Evolutionary conservation across 2,888 invertebrate species (phyloP), one percentile per base, ranked within the genome.

Genomic region (Tridacna crocea): DNA sequence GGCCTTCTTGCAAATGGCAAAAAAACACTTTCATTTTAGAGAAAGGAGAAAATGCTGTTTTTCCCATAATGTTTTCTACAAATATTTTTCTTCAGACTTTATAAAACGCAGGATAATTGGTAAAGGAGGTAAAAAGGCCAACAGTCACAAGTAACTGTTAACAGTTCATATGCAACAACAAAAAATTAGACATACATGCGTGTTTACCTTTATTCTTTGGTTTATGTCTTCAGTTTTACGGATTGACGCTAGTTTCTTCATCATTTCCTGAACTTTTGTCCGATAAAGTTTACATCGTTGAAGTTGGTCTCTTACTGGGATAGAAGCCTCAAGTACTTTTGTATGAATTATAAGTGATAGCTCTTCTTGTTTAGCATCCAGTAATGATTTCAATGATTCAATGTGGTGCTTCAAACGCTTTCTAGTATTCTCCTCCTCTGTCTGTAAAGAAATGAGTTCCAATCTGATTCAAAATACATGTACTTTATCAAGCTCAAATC

Each of bases 211-310:
- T 27, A 89, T 86, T 70, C 82, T 75, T 0, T 85, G 73, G 63
- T 83, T 80, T 15, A 82, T 63, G 75, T 89, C 81, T 73, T 80
- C 82, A n/a, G 80, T 82, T 58, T 79, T 79, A 19, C 87, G 81
- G 24, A 89, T 82, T 24, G 79, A 46, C 19, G 85, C 80, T 10
- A 89, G 83, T 63, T 87, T 85, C 60, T 83, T 88, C 76, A 88
- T 80, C 60, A 85, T 76, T 61, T 88, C 84, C 13, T 86, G 82
- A 26, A 88, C 77, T 15, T 77, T 79, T 27, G 83, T 79, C 55
- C 86, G 83, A 17, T 86, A 47, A 13, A 78, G 68, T 55, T 66
- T 79, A 58, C 88, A 87, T 75, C 76, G 81, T 48, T 82, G 74
- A n/a, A 88, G 75, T 47, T 88, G 85, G n/a, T 86, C 83, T 15